phyloP scores from a whole-genome alignment of 1,140 invertebrate species.

The Drosophila serrata region DNA sequence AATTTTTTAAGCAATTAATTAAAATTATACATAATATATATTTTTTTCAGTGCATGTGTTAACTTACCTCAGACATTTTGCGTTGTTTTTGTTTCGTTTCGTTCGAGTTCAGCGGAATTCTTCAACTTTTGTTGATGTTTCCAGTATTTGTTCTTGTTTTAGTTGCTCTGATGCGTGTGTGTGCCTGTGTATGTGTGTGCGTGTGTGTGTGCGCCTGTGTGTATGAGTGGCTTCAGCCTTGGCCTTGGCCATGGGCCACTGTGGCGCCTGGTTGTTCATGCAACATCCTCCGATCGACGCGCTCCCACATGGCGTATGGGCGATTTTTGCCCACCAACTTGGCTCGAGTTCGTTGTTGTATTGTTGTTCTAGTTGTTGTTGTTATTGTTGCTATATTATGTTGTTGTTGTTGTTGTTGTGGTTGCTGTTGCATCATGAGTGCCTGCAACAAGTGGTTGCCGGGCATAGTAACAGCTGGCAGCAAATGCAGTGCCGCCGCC shows the following conservation, averaged over 20 bases:
- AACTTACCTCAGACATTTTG: conserved; percentile 74
- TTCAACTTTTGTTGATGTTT: conserved; percentile 45
- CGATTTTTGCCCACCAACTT: conserved; percentile 40
- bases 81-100: conserved; percentile 41
- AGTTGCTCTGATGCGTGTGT: conserved; percentile 21
- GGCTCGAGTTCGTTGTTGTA: conserved; percentile 61
- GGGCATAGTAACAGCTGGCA: conserved; percentile 57
- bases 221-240: conserved; percentile 28
- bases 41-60: not conserved
- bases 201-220: conserved; percentile 16
- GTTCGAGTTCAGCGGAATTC: conserved; percentile 33
- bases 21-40: not conserved
- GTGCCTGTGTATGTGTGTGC: conserved; percentile 14
- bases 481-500: conserved; percentile 45
- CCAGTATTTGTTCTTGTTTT: conserved; percentile 21
- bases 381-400: not conserved
- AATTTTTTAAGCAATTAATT: not conserved
- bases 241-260: conserved; percentile 43
- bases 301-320: conserved; percentile 65
- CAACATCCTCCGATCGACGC: conserved; percentile 54
- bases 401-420: conserved; percentile 16
- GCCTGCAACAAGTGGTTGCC: conserved; percentile 72
- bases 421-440: conserved; percentile 58
- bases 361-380: conserved; percentile 7
- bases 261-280: conserved; percentile 39